Conservation (phyloP, 2,888 invertebrate genomes). For the Orthosia cruda region DNA sequence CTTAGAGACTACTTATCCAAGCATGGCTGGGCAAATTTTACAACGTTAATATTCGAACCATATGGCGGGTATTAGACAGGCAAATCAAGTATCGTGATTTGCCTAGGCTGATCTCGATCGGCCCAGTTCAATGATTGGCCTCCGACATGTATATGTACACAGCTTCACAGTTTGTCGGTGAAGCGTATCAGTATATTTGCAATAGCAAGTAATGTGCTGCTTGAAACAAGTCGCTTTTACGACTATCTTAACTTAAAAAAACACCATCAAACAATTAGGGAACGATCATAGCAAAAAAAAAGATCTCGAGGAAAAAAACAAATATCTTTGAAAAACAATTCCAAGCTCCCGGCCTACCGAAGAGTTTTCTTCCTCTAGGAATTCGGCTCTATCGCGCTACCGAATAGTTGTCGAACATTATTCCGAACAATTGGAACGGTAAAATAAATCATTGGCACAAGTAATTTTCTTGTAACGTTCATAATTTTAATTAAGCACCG, state of each 20-base stretch:
- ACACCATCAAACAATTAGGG: not conserved
- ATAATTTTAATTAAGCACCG: constrained; percentile 52
- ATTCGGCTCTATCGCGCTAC: constrained; percentile 79
- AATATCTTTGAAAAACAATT: not conserved
- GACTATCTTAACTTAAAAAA: not conserved
- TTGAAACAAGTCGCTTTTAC: not conserved
- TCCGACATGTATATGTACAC: too few species aligned
- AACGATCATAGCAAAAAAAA: not conserved
- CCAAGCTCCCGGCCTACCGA: constrained; percentile 58
- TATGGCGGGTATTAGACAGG: too few species aligned
- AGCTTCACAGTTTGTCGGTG: too few species aligned
- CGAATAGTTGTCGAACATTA: constrained; percentile 85
- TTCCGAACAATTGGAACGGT: constrained; percentile 75
- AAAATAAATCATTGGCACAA: constrained; percentile 70
- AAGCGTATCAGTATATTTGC: too few species aligned
- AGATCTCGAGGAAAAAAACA: too few species aligned
- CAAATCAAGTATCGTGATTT: too few species aligned
- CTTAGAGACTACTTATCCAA: too few species aligned
- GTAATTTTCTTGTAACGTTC: constrained; percentile 55
- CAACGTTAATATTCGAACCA: too few species aligned
- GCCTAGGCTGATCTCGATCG: too few species aligned
- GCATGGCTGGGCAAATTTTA: too few species aligned
- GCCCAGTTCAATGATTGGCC: too few species aligned
- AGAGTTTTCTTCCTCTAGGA: constrained; percentile 75
- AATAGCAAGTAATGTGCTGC: too few species aligned